phyloP scores from a whole-genome alignment of 2,888 invertebrate species.

The Coleophora deauratella region DNA sequence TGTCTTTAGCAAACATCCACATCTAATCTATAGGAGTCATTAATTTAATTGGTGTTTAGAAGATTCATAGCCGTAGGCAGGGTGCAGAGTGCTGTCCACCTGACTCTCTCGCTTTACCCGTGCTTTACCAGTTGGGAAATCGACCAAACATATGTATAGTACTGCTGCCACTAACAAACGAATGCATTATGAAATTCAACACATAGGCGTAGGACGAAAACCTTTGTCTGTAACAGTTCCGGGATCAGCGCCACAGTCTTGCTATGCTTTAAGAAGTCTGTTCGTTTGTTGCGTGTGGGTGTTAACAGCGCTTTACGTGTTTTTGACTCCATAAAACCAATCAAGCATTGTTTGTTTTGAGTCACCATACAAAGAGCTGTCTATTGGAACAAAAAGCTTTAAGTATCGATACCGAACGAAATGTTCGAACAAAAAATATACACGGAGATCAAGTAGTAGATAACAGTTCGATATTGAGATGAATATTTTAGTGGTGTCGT shows the following conservation, averaged over 20 bases:
- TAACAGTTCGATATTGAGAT: conserved; percentile 47
- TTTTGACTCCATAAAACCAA: conserved; percentile 1
- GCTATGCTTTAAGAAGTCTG: conserved; percentile 1
- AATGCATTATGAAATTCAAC: too few species aligned
- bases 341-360: not conserved
- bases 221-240: conserved; percentile 6
- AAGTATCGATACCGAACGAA: not conserved
- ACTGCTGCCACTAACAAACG: too few species aligned
- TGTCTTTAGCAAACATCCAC: too few species aligned
- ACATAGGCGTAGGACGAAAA: conserved; percentile 4
- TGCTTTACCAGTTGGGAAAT: too few species aligned
- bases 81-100: too few species aligned
- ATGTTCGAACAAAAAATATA: conserved; percentile 7
- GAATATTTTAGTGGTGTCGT: conserved; percentile 61
- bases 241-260: conserved; percentile 5
- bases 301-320: conserved; percentile 2
- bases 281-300: not conserved
- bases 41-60: too few species aligned
- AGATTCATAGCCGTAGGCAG: too few species aligned
- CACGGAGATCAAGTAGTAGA: conserved; percentile 23
- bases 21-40: too few species aligned
- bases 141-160: too few species aligned
- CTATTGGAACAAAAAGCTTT: not conserved
- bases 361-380: not conserved
- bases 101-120: too few species aligned